A percentile compares a stretch with the other conserved stretches of the same genome.
These are phyloP conservation scores for Narcine bancroftii DNA, from an alignment of 2,113 vertebrate species.

Conservation along the genomic window DNA sequence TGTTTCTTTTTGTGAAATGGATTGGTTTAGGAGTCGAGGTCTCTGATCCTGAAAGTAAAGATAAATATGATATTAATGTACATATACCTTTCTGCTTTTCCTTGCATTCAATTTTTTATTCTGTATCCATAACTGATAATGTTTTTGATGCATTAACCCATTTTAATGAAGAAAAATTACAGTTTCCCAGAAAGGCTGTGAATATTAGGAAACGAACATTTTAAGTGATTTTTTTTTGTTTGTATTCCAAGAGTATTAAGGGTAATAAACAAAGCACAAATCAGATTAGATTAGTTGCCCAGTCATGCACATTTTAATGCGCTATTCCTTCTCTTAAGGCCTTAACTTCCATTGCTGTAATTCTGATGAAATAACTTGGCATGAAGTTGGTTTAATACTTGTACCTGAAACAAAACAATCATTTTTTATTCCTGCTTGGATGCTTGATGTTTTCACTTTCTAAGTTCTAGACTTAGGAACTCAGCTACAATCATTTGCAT, in stretches of 20 bases:
- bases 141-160: not conserved
- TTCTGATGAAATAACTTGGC: not conserved
- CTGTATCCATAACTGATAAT: not conserved
- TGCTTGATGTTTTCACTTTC: not conserved
- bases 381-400: not conserved
- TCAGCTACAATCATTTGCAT: not conserved
- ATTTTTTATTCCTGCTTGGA: not conserved
- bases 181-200: not conserved
- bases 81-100: not conserved
- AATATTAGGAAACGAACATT: not conserved
- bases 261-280: not conserved
- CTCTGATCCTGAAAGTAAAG: not conserved
- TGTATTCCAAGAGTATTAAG: not conserved
- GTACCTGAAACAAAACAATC: not conserved
- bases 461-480: not conserved
- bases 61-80: too few relatives aligned
- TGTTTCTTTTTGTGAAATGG: not conserved
- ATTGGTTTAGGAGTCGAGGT: not conserved
- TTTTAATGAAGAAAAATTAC: not conserved
- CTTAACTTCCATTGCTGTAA: not conserved
- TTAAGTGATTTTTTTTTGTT: not conserved
- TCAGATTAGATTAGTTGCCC: too few relatives aligned
- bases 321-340: not conserved
- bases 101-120: not conserved
- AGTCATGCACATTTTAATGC: not conserved